phyloP scores from a whole-genome alignment of 2,888 invertebrate genomes.

The Oconnorella tubifera region DNA sequence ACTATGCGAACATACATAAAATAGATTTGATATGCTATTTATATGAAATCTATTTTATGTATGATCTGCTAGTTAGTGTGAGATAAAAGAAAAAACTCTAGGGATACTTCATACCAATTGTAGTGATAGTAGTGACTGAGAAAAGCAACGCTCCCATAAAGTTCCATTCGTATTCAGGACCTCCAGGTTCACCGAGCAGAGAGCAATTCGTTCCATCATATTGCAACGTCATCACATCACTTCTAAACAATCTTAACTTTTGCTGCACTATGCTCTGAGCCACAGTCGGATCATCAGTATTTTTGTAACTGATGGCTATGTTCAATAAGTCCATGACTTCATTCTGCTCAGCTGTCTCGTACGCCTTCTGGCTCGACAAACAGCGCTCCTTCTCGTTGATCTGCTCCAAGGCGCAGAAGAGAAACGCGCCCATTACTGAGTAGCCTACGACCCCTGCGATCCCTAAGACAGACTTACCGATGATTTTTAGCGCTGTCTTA shows the following conservation, averaged over 20 bases:
- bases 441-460: background rate
- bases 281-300: background rate
- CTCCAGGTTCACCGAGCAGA: constrained; percentile 43
- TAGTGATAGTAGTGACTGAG: constrained; percentile 54
- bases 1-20: too few relatives aligned
- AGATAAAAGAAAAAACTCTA: too few relatives aligned
- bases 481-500: background rate
- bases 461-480: background rate
- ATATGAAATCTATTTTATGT: too few relatives aligned
- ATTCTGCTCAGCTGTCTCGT: background rate
- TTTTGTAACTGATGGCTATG: background rate
- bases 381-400: constrained; percentile 9
- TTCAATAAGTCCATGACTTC: background rate
- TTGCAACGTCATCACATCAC: background rate
- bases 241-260: background rate
- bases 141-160: constrained; percentile 53
- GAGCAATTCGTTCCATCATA: constrained; percentile 50
- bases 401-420: constrained; percentile 10
- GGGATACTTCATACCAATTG: constrained; percentile 55
- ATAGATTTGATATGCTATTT: too few relatives aligned
- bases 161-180: constrained; percentile 50
- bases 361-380: background rate
- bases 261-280: background rate
- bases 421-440: constrained; percentile 8
- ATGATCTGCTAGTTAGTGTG: too few relatives aligned